Conservation (phyloP, 2,888 invertebrate species). For the Drosophila formosana region DNA sequence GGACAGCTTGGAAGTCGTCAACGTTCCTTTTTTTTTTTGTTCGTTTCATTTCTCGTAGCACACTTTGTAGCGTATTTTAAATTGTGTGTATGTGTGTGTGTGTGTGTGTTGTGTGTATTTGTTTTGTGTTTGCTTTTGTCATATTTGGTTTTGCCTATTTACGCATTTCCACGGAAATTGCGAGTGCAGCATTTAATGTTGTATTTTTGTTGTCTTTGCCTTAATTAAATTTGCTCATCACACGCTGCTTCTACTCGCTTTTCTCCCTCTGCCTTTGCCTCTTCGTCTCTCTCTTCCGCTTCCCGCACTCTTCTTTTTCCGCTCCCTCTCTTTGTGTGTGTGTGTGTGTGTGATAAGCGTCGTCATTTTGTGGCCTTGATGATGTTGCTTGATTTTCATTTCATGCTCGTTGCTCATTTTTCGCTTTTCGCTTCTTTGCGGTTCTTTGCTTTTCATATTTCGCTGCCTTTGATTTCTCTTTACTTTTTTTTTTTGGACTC, state of each 20-base stretch:
- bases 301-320: not conserved
- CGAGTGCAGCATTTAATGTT: slow-evolving; percentile 15
- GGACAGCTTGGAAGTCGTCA: slow-evolving; percentile 38
- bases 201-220: slow-evolving; percentile 26
- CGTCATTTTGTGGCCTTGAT: slow-evolving; percentile 52
- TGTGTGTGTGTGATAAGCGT: slow-evolving; percentile 25
- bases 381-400: slow-evolving; percentile 28
- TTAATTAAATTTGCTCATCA: slow-evolving; percentile 42
- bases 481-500: slow-evolving; percentile 5
- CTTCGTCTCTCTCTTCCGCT: too few species aligned
- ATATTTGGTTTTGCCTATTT: slow-evolving; percentile 5
- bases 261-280: not conserved
- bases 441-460: not conserved
- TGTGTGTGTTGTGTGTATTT: slow-evolving; percentile 10
- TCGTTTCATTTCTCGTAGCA: slow-evolving; percentile 49
- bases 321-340: slow-evolving; percentile 1
- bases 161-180: slow-evolving; percentile 42
- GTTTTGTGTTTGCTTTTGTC: slow-evolving; percentile 21
- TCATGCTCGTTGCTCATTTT: not conserved
- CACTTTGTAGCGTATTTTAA: slow-evolving; percentile 54
- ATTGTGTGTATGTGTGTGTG: slow-evolving; percentile 6
- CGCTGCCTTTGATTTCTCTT: not conserved
- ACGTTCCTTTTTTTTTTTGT: slow-evolving; percentile 27
- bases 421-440: not conserved
- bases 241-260: slow-evolving; percentile 2